Base-by-base conservation (phyloP, 2,797 vertebrate species). In the Molossus molossus region DNA sequence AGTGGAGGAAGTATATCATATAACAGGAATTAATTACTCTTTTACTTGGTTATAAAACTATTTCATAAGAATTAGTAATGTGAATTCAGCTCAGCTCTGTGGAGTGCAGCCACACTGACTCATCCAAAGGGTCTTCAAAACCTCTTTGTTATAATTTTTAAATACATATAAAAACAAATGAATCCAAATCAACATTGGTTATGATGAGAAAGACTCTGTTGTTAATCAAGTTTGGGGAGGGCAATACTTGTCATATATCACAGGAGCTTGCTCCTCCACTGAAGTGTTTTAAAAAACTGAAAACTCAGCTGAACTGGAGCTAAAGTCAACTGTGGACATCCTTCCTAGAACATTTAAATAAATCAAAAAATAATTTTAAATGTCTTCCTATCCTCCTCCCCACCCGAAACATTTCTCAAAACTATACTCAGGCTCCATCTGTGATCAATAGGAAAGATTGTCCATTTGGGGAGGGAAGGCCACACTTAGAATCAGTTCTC, bases 401-500 rank as follows among this genome's bases (percentile, higher is more conserved):
- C 60, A 53, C n/a, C 33, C 25, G 9, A 4, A 6, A 82, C 77
- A 83, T 96, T 96, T 96, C 53, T 72, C 53, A 90, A 88, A 80
- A 6, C 70, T 95, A 77, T 91, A 90, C 53, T 96, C 87, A 90
- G 84, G 23, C 70, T 96, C 76, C 84, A 65, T 70, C 73, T 96
- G 89, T 90, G 76, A 96, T 91, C 70, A 96, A 85, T 12, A 94
- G 73, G 60, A 50, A 90, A 97, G 95, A 92, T 3, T 89, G 82
- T 96, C 88, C 83, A 92, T 97, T 87, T 95, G 73, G 40, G 62
- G 81, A 96, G 76, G 75, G 76, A 96, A 94, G 76, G 57, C 70
- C 79, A 94, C 45, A 93, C 82, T 95, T 95, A 65, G 83, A 97
- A 96, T 65, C 83, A 96, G 87, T 97, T 97, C 23, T 97, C 81